Evolutionary conservation across 35 echinoderm and acorn worm species (phyloP).

Genomic region (Lytechinus variegatus): DNA sequence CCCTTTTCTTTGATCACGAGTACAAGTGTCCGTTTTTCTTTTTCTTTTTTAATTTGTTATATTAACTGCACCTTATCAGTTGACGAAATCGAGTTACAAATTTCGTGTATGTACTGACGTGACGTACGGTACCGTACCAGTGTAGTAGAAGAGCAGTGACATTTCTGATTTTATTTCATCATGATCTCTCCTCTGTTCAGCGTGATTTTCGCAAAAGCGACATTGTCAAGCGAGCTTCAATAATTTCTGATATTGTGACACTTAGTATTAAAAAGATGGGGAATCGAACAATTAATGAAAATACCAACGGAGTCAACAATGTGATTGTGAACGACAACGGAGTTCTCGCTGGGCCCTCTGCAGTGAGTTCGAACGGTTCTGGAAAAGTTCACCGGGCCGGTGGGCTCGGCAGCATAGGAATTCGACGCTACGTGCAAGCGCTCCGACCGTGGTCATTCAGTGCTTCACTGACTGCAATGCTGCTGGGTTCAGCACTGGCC

Average conservation of each 20-base stretch:
- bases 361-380: not conserved
- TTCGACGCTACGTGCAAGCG: conserved; percentile 52
- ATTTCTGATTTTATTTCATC: not conserved
- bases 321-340: not conserved
- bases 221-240: not conserved
- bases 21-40: too few species aligned
- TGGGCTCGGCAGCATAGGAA: not conserved
- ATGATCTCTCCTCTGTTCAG: not conserved
- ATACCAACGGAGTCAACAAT: not conserved
- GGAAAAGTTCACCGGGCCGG: not conserved
- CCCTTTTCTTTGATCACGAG: too few species aligned
- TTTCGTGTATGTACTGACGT: too few species aligned
- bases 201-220: not conserved
- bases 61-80: too few species aligned
- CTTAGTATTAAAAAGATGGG: not conserved
- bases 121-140: too few species aligned
- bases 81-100: not conserved
- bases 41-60: too few species aligned
- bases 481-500: conserved; percentile 83
- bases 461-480: conserved; percentile 76
- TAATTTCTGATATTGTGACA: not conserved
- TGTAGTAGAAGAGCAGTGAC: not conserved
- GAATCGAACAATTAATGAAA: not conserved
- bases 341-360: not conserved
- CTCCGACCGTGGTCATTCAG: conserved; percentile 93